Conservation (phyloP, 2,113 vertebrate species). For the Asarcornis scutulata region DNA sequence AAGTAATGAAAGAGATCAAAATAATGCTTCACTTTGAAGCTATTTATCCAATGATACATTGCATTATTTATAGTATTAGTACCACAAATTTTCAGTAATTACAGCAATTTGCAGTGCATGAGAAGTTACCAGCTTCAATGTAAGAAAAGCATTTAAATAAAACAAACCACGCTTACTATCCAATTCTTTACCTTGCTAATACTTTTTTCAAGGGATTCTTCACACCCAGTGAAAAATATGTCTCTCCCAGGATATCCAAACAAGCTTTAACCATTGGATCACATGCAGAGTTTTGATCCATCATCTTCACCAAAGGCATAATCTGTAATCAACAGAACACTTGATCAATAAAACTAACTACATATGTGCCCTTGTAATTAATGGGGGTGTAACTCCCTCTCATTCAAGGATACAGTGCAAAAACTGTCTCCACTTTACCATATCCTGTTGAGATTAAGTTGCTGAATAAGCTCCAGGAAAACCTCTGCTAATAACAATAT, state of each 20-base stretch:
- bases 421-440: not conserved
- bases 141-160: not conserved
- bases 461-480: not conserved
- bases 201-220: constrained; percentile 93
- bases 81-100: not conserved
- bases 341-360: not conserved
- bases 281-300: constrained; percentile 56
- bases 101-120: not conserved
- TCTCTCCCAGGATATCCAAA: constrained; percentile 82
- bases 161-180: not conserved
- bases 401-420: not conserved
- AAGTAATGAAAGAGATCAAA: not conserved
- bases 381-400: not conserved
- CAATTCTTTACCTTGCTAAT: constrained; percentile 76
- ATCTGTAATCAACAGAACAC: constrained; percentile 72
- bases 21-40: not conserved
- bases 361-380: not conserved
- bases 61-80: not conserved
- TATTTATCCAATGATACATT: not conserved
- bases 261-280: constrained; percentile 78
- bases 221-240: constrained; percentile 81
- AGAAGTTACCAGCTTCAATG: not conserved
- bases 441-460: not conserved
- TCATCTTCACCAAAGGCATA: constrained; percentile 78
- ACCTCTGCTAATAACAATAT: not conserved